Evolutionary conservation across 2,797 vertebrate genomes (phyloP), one percentile per base, ranked within the genome.

Genomic region (Oreochromis grahami): DNA sequence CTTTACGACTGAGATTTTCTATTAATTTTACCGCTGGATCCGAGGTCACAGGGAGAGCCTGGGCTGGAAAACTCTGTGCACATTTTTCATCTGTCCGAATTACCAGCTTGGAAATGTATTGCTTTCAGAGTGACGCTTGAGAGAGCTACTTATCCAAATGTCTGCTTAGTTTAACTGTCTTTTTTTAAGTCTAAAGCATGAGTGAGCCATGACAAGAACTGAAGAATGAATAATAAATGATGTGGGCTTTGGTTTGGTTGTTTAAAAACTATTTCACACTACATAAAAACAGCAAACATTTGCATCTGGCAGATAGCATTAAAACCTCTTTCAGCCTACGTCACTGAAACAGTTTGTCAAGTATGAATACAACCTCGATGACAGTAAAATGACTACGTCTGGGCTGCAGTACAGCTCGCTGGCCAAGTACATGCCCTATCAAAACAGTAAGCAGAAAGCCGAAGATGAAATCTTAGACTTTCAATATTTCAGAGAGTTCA

Each of bases 1-100:
- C 51, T 94, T 96, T 94, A 92, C 52, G 60, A 88, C 81, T 90
- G 79, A 87, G 84, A 83, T 86, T 95, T 93, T 88, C 86, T 93
- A 90, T 91, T 89, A 86, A 85, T 38, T 78, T 91, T 88, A 90
- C 77, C 86, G 50, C 80, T 78, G 83, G 84, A 93, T 84, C 84
- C 84, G 83, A 89, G 90, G 89, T 93, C 90, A 87, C 21, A n/a
- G 76, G 26, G 86, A 92, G 89, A 88, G 78, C 78, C 82, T 80
- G 77, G 76, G 76, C 80, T 82, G 82, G 82, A 83, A 58, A 79
- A 88, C 72, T 74, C 26, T 19, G 60, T 63, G 77, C 88, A 91
- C 93, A 95, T 84, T 84, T 84, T 74, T 80, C 65, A 84, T 91
- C 85, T 89, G 43, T 50, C 26, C 3, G 15, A 80, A 76, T 81